Conservation (phyloP, 1,140 invertebrate species). For the Anagrus nilaparvatae region DNA sequence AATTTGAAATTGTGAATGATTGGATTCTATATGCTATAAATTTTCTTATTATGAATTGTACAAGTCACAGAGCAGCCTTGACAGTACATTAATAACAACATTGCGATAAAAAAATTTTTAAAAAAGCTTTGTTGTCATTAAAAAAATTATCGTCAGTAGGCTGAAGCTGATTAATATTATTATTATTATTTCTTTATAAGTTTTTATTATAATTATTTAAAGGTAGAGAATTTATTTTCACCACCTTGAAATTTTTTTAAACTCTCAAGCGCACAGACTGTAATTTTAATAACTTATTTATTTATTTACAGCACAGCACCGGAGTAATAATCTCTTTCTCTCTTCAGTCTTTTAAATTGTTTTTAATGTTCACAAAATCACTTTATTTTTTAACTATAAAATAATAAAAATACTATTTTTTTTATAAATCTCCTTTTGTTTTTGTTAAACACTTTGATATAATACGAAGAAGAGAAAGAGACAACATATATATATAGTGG, state of each 20-base stretch:
- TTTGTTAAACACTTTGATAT: no score
- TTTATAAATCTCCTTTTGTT: constrained; percentile 12
- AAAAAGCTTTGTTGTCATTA: no score
- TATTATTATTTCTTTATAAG: no score
- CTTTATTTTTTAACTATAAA: constrained; percentile 14
- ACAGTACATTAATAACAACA: constrained; percentile 14
- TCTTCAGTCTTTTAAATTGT: constrained; percentile 13
- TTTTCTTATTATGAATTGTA: no score
- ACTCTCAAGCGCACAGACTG: constrained; percentile 16
- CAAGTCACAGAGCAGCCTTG: constrained; percentile 16
- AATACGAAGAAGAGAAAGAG: constrained; percentile 17
- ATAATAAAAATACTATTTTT: constrained; percentile 15
- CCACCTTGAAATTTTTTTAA: no score
- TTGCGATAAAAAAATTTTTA: constrained; percentile 20
- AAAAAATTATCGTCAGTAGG: no score
- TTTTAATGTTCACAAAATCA: constrained; percentile 18
- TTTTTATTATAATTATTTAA: no score
- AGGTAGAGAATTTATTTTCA: no score
- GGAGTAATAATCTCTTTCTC: constrained; percentile 15
- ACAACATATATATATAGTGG: constrained; percentile 2
- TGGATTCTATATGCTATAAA: no score
- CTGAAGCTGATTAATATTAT: no score
- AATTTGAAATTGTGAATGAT: no score
- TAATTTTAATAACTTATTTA: constrained; percentile 15
- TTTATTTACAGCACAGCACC: constrained; percentile 16